These are phyloP conservation scores for Oscheius sp. DNA, from an alignment of 1,140 invertebrate species.

Conservation along the genomic window DNA sequence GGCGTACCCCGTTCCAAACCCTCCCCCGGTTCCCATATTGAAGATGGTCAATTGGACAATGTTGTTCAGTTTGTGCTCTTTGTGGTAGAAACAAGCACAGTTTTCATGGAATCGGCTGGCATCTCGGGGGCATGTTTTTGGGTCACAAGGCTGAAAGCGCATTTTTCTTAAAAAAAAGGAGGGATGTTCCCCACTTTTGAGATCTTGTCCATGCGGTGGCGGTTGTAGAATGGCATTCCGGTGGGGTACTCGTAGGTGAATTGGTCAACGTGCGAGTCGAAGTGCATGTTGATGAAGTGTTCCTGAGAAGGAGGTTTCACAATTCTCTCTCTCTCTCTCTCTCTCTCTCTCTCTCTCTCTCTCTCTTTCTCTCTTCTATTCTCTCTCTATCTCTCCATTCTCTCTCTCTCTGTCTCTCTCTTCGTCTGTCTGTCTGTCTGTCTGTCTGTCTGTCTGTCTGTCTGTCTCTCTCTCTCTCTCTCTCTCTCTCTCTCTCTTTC, in stretches of 20 bases:
- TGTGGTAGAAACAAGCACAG: constrained; percentile 53
- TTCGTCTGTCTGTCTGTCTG: too few relatives aligned
- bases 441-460: too few relatives aligned
- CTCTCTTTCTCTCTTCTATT: too few relatives aligned
- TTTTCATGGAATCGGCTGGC: constrained; percentile 27
- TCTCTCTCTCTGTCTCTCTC: too few relatives aligned
- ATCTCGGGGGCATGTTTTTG: background rate
- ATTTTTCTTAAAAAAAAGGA: background rate
- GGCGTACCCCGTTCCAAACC: constrained; percentile 48
- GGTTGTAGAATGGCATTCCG: constrained; percentile 53
- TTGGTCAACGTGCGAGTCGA: constrained; percentile 54
- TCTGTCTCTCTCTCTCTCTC: too few relatives aligned
- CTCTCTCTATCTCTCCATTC: too few relatives aligned
- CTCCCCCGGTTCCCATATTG: constrained; percentile 54
- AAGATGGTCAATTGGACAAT: constrained; percentile 56
- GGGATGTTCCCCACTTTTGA: constrained; percentile 12
- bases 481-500: too few relatives aligned
- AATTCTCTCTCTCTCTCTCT: too few relatives aligned
- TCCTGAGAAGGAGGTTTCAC: too few relatives aligned
- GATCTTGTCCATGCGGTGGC: constrained; percentile 32
- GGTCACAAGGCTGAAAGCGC: constrained; percentile 3
- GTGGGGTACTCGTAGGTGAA: constrained; percentile 46
- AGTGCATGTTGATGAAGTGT: constrained; percentile 57
- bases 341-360: too few relatives aligned
- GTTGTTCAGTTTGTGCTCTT: constrained; percentile 46